Evolutionary conservation across 2,113 vertebrate species (phyloP).

Genomic region (Macrotus californicus): DNA sequence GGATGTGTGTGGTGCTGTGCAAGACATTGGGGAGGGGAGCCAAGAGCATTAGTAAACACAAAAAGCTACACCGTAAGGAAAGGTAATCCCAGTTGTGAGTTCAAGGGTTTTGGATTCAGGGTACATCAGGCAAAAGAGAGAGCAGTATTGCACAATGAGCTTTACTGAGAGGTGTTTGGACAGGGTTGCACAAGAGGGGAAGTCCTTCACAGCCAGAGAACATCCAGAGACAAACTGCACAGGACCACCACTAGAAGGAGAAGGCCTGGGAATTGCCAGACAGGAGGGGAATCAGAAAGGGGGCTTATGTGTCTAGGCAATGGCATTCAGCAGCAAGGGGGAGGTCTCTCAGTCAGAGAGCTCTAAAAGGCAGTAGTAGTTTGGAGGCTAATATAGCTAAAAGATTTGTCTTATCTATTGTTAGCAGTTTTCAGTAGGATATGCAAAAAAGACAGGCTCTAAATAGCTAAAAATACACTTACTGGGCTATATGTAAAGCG

Average conservation of each 20-base stretch:
- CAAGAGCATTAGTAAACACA: not conserved
- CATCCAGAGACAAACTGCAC: not conserved
- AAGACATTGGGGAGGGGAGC: rapidly evolving
- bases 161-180: not conserved
- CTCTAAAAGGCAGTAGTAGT: not conserved
- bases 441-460: not conserved
- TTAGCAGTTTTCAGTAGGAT: not conserved
- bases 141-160: not conserved
- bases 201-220: not conserved
- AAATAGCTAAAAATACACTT: not conserved
- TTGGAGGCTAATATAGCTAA: not conserved
- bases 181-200: not conserved
- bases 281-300: not conserved
- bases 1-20: not conserved
- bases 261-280: not conserved
- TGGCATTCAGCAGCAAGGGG: not conserved
- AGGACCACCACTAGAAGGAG: not conserved
- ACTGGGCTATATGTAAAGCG: not conserved
- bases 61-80: not conserved
- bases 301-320: not conserved
- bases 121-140: not conserved
- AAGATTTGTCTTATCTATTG: not conserved
- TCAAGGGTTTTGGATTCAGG: not conserved
- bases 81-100: not conserved
- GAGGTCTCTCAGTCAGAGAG: not conserved